phyloP scores from a whole-genome alignment of 2,797 vertebrate species.

The Enteromius radiatus region DNA sequence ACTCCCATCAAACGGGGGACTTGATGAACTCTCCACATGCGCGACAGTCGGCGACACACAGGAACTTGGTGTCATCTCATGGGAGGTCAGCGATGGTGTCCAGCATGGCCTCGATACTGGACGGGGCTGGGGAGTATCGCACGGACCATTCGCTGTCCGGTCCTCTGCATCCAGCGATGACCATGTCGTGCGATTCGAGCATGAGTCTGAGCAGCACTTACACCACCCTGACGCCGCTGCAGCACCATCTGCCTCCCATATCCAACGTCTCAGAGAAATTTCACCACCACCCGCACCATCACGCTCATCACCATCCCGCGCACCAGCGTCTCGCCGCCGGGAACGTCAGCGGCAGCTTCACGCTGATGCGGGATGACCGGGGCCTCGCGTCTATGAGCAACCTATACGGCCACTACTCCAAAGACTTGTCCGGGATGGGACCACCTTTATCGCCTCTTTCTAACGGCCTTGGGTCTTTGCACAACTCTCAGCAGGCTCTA shows the following conservation, averaged over 20 bases:
- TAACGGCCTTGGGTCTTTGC: constrained; percentile 88
- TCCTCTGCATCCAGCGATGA: constrained; percentile 93
- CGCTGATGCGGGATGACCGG: constrained; percentile 93
- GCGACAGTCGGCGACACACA: constrained; percentile 86
- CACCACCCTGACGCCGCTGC: constrained; percentile 93
- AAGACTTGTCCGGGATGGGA: constrained; percentile 93
- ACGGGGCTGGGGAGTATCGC: constrained; percentile 89
- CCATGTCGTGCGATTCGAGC: constrained; percentile 94
- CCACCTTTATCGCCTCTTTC: constrained; percentile 90
- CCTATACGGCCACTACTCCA: constrained; percentile 93
- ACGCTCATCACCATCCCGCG: constrained; percentile 84
- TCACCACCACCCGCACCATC: constrained; percentile 83
- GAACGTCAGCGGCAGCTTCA: constrained; percentile 93
- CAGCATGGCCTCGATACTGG: constrained; percentile 94
- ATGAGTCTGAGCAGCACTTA: constrained; percentile 95
- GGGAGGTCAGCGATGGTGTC: constrained; percentile 93
- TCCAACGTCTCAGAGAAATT: constrained; percentile 96
- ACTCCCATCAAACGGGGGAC: constrained; percentile 88
- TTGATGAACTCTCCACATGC: constrained; percentile 91
- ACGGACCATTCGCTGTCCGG: constrained; percentile 81
- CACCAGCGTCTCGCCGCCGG: constrained; percentile 89
- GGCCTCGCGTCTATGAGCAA: constrained; percentile 93
- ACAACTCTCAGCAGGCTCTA: constrained; percentile 89
- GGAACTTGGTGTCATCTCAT: constrained; percentile 87
- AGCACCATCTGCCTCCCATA: constrained; percentile 91